These are phyloP conservation scores for Cataglyphis hispanica DNA, from an alignment of 1,140 invertebrate species.

Conservation along the genomic window DNA sequence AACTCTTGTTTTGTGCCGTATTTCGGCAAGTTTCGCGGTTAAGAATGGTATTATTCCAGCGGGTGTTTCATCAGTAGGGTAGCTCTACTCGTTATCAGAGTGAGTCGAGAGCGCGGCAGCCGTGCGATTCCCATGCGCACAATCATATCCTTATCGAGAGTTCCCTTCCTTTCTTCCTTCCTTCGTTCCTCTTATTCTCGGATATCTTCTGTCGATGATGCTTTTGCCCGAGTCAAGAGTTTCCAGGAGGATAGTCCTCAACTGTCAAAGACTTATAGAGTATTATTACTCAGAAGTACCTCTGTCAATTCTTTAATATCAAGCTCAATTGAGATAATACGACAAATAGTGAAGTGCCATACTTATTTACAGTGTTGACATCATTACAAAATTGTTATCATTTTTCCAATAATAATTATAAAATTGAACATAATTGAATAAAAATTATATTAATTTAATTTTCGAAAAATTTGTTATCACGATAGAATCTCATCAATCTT, in stretches of 20 bases:
- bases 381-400: neutral
- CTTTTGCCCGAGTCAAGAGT: neutral
- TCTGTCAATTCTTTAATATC: slow-evolving; percentile 33
- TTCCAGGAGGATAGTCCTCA: neutral
- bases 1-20: slow-evolving; percentile 6
- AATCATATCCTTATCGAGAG: slow-evolving; percentile 67
- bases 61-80: slow-evolving; percentile 49
- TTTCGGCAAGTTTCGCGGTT: slow-evolving; percentile 28
- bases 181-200: slow-evolving; percentile 42
- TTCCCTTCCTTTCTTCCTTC: slow-evolving; percentile 37
- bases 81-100: slow-evolving; percentile 68
- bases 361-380: neutral
- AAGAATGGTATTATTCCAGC: neutral
- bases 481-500: neutral
- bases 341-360: neutral
- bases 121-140: slow-evolving; percentile 67
- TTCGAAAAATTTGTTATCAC: neutral
- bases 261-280: slow-evolving; percentile 12
- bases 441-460: neutral
- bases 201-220: slow-evolving; percentile 29
- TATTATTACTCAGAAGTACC: slow-evolving; percentile 9
- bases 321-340: slow-evolving; percentile 15
- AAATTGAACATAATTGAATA: neutral
- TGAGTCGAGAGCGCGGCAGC: slow-evolving; percentile 42
- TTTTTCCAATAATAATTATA: neutral